Base-by-base conservation (phyloP, 2,113 vertebrate species). In the Copsychus sechellarum region DNA sequence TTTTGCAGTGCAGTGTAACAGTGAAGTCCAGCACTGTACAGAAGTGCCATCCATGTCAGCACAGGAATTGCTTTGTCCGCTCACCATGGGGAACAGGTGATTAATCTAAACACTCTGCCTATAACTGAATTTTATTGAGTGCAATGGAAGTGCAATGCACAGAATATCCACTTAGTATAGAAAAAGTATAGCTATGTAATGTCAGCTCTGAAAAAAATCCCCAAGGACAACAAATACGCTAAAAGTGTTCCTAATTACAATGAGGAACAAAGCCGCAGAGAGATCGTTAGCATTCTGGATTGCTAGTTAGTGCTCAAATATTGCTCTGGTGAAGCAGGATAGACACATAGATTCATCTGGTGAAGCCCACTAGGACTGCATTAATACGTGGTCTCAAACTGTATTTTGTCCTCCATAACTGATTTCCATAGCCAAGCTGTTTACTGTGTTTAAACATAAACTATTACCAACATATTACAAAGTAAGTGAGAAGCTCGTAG, bases 391-490 rank as follows among this genome's bases (percentile, higher is more conserved):
- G 85, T 90, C 80, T 88, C 67, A 36, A 70, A 42, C 51, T 92
- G 78, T 85, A 81, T 83, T 92, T 96, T 93, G 88, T 90, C 88
- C 50, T 86, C 67, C 93, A 81, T 95, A 50, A 53, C 26, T 51
- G 60, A 96, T 87, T 93, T 93, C 84, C 51, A 54, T 95, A 92
- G 51, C 92, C 81, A 90, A 90, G 76, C 69, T 90, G 56, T 94
- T 95, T 89, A 65, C 91, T 94, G 92, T 95, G 78, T 92, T 94
- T 62, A 81, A 95, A 79, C 94, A 92, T 77, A 65, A 92, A 83
- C 62, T 86, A 51, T 61, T 86, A 83, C 83, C 60, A 76, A 69
- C 57, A 9, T 95, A 90, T 73, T 70, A 94, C 67, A 38, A 84
- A 88, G 9, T 81, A 88, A 94, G 56, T 25, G 78, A 92, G 87